Evolutionary conservation across 2,888 invertebrate species (phyloP), one percentile per base, ranked within the genome.

Genomic region (Eupithecia inturbata): DNA sequence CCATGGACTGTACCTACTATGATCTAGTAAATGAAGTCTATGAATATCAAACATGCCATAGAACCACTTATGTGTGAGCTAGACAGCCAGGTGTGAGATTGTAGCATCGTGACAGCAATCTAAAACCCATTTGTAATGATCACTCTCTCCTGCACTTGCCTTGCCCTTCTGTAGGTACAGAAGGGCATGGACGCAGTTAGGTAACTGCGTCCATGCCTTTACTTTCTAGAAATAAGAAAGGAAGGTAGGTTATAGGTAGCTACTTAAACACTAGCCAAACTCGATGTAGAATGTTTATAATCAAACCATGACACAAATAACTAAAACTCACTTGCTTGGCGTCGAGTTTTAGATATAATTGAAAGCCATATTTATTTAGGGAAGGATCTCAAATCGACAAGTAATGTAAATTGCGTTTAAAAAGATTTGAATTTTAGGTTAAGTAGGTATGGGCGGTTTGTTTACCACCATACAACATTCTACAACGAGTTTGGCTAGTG

Each of bases 71-170:
- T 41, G 67, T 45, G 45, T 22, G 67, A 68, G 68, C 72, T 26
- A 67, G 28, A 33, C 63, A 63, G 31, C 33, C 64, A 31, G 16
- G 68, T 68, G 60, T 69, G 19, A 71, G 67, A 62, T 71, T 69
- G 70, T 71, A 71, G 69, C 68, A 71, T 77, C 73, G 74, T 73
- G 70, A 73, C 33, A 60, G 53, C 72, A 73, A 78, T 80, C 76
- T 70, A 77, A 77, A 77, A 77, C 73, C 76, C 75, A 81, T 81
- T 80, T 77, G 68, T 64, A 45, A 75, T 70, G 60, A 71, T 68
- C 74, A 39, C 77, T 78, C 74, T 78, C 73, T 76, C 74, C 66
- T 64, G 66, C 71, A 71, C 74, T 75, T 77, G 28, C 3, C 26
- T 5, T 57, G 57, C 57, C 57, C 72, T 76, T 53, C 28, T 76